Base-by-base conservation (phyloP, 23 tunicate genomes). In the Halocynthia roretzi region DNA sequence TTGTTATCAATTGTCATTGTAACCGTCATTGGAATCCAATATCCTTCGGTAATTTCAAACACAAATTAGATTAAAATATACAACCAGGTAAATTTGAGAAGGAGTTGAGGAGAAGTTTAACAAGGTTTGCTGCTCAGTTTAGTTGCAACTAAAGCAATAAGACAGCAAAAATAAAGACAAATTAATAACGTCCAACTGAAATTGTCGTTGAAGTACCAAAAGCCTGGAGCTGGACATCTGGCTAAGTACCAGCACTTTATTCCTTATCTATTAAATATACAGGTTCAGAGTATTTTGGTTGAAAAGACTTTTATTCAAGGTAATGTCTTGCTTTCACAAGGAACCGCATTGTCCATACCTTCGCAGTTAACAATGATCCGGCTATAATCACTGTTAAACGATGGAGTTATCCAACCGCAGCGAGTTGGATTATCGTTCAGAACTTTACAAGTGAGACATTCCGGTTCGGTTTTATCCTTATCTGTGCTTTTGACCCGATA, bases 391-490 rank as follows among this genome's bases (percentile, higher is more conserved):
- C 44, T 48, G 62, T 83, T 83, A 31, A 91, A 85, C 19, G 82
- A 70, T 10, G 95, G 82, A 19, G 82, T 56, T 6, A 96, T 66
- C 88, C 89, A 86, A 17, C 96, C 96, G 58, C 99, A 96, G 6
- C 91, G 68, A 58, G 77, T 75, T 10, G 67, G 75, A 52, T 85
- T 83, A 10, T 62, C 63, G 19, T 83, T 74, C 70, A 67, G 70
- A 55, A 96, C 77, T 50, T 71, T 55, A 61, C 99, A 89, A 18
- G 96, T 89, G 83, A 96, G 71, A 62, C 96, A 96, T 57, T 96
- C 93, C 10, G 96, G 96, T 5, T 64, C 50, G 10, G 62, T 5
- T 1, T 31, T 68, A 67, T 92, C 80, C 6, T 23, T 20, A 48
- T 18, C 87, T 19, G 54, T 62, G 6, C 62, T 67, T 49, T 78